Evolutionary conservation across 2,113 vertebrate species (phyloP).

Genomic region (Gobiocypris rarus): DNA sequence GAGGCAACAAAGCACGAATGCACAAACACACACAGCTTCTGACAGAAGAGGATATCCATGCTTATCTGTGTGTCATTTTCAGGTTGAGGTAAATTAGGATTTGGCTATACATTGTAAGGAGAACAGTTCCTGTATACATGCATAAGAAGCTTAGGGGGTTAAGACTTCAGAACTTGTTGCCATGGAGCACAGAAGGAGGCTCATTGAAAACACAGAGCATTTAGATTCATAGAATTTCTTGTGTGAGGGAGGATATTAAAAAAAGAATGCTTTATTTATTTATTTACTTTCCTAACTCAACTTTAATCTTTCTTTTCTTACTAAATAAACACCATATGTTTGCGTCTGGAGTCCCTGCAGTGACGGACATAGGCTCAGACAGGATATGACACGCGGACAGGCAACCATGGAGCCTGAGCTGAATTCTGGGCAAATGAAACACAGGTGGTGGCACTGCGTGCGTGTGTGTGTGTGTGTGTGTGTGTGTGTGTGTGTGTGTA

Average conservation of each 20-base stretch:
- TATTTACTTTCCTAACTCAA: neutral
- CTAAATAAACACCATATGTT: constrained; percentile 59
- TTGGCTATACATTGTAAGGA: constrained; percentile 1
- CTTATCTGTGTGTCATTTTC: constrained; percentile 19
- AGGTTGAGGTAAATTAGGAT: constrained; percentile 3
- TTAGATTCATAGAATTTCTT: constrained; percentile 13
- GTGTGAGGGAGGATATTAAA: neutral
- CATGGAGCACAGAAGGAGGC: constrained; percentile 18
- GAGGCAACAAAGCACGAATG: neutral
- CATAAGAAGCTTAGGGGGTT: constrained; percentile 42
- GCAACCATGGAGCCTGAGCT: constrained; percentile 32
- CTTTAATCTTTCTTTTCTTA: constrained; percentile 13
- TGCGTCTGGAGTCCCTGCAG: constrained; percentile 50
- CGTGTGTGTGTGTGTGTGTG: constrained; percentile 9
- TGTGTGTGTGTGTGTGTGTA: neutral
- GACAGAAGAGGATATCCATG: neutral
- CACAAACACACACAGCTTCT: neutral
- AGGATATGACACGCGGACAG: constrained; percentile 52
- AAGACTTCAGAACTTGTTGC: constrained; percentile 34
- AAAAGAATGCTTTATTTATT: neutral
- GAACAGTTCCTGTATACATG: constrained; percentile 8
- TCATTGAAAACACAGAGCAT: neutral
- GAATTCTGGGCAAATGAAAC: constrained; percentile 38
- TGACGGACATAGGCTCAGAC: constrained; percentile 55
- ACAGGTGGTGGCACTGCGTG: constrained; percentile 24